phyloP scores from a whole-genome alignment of 2,797 vertebrate species.

The Cynopterus sphinx region DNA sequence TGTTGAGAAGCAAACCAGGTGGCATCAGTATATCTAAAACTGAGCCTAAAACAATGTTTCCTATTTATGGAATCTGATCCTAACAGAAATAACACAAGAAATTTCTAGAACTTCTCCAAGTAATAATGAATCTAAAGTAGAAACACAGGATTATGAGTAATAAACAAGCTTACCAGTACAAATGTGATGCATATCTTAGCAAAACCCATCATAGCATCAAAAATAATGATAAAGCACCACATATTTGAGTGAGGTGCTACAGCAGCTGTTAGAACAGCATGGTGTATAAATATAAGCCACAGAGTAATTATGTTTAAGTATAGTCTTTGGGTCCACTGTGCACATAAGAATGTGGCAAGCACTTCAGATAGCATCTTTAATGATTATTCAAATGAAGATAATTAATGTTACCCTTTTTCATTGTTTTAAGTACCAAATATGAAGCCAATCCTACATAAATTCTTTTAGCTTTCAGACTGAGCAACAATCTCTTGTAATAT shows the following conservation, averaged over 20 bases:
- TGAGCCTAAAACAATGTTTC: neutral
- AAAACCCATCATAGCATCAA: conserved; percentile 5
- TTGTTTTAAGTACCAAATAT: conserved; percentile 45
- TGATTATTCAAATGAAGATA: conserved; percentile 58
- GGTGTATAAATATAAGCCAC: neutral
- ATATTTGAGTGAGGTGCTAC: neutral
- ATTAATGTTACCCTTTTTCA: conserved; percentile 29
- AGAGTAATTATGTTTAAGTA: neutral
- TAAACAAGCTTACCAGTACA: conserved; percentile 18
- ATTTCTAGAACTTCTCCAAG: conserved; percentile 10
- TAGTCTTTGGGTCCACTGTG: neutral
- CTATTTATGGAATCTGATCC: neutral
- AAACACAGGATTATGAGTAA: conserved; percentile 13
- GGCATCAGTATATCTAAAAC: neutral
- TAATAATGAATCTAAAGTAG: conserved; percentile 2
- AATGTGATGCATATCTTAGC: conserved; percentile 14
- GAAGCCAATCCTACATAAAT: conserved; percentile 49
- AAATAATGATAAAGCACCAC: conserved; percentile 42
- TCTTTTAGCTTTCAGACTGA: conserved; percentile 28
- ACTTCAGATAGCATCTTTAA: conserved; percentile 49
- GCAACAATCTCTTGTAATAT: conserved; percentile 43
- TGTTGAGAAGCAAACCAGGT: neutral
- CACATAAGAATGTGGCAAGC: neutral
- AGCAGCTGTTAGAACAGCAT: conserved; percentile 24
- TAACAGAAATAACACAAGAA: neutral